These are phyloP conservation scores for Thalassoma bifasciatum DNA, from an alignment of 2,113 vertebrate species.

Conservation along the genomic window DNA sequence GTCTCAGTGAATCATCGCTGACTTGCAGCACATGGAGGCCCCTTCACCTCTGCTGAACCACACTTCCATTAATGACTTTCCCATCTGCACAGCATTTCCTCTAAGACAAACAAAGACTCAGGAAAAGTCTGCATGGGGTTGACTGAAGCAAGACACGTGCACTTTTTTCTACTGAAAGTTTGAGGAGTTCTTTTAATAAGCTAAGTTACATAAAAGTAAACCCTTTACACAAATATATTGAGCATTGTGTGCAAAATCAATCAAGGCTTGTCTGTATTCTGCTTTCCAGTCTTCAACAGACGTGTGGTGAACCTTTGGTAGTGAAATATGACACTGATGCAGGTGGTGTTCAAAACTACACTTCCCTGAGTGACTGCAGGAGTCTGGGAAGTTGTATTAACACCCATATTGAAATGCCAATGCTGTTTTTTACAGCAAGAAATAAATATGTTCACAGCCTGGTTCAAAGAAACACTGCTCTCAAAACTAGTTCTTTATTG, in stretches of 20 bases:
- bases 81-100: slow-evolving; percentile 63
- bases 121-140: slow-evolving; percentile 30
- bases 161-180: slow-evolving; percentile 8
- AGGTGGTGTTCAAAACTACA: too few species aligned
- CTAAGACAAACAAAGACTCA: slow-evolving; percentile 19
- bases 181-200: background rate
- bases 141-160: slow-evolving; percentile 50
- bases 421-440: too few species aligned
- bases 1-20: slow-evolving; percentile 20
- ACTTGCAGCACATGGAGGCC: slow-evolving; percentile 28
- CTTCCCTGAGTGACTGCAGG: too few species aligned
- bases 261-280: background rate
- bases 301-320: background rate
- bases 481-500: too few species aligned
- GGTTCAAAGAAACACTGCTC: too few species aligned
- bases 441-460: too few species aligned
- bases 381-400: too few species aligned
- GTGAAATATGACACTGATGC: background rate
- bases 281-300: background rate
- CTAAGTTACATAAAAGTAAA: background rate
- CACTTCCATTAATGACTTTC: slow-evolving; percentile 71
- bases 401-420: too few species aligned
- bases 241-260: background rate
- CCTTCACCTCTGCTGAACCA: slow-evolving; percentile 24
- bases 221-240: background rate